phyloP scores from a whole-genome alignment of 1,140 invertebrate species.

The Zaprionus nigranus region DNA sequence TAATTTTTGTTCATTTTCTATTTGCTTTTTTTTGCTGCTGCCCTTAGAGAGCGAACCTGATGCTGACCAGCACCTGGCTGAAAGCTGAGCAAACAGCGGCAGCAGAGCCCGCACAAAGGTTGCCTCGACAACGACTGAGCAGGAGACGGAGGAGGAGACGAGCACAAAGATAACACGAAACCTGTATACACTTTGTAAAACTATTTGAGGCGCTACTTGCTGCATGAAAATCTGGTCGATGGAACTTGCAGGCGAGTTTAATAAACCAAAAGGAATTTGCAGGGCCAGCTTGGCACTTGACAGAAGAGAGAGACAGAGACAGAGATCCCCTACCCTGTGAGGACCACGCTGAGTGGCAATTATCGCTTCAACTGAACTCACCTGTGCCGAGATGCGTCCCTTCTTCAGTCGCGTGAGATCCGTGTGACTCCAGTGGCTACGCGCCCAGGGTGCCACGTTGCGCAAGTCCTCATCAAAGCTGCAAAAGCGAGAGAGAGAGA shows the following conservation, averaged over 20 bases:
- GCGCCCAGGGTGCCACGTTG: conserved; percentile 90
- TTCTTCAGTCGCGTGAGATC: conserved; percentile 91
- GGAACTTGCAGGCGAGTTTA: not conserved
- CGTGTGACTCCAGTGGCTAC: conserved; percentile 92
- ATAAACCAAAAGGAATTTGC: not conserved
- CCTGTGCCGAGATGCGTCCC: conserved; percentile 94
- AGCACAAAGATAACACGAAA: conserved; percentile 13
- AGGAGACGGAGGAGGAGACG: conserved; percentile 16
- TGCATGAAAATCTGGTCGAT: not conserved
- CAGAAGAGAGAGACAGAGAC: not conserved
- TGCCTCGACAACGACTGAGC: conserved; percentile 57
- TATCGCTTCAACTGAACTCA: conserved; percentile 80
- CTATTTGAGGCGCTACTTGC: not conserved
- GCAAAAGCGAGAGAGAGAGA: conserved; percentile 38
- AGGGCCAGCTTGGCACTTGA: not conserved
- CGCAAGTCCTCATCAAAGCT: conserved; percentile 89
- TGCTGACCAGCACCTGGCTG: conserved; percentile 33
- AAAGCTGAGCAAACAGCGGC: conserved; percentile 22
- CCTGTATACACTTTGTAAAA: conserved; percentile 9
- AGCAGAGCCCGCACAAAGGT: conserved; percentile 35
- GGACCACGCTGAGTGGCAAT: not conserved
- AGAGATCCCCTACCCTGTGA: no score
- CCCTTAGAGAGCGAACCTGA: conserved; percentile 10
- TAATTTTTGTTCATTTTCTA: conserved; percentile 55
- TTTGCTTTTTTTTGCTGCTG: conserved; percentile 7